Base-by-base conservation (phyloP, 1,140 invertebrate species). In the Pinna nobilis region DNA sequence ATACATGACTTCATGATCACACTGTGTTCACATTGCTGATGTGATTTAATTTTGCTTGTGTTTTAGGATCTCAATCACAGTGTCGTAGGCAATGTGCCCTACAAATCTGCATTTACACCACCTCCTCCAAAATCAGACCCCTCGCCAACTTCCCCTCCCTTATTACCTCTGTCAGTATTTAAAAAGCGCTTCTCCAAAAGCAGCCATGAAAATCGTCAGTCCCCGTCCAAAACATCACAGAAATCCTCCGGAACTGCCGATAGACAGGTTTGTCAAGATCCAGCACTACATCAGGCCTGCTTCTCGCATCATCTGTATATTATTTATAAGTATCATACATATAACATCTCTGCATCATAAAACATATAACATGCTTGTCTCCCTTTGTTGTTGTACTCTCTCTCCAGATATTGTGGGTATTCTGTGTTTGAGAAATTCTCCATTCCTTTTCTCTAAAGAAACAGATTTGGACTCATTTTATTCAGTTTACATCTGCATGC, bases 101-200 rank as follows among this genome's bases (percentile, higher is more conserved):
- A 78, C 67, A 78, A 74, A 59, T 84, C 83, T 25, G 83, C 83
- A 55, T 84, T 83, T 65, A 82, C 83, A 50, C 78, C 83, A 30
- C 81, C 80, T 33, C 77, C 80, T 28, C 77, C 76, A 20, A 78
- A 78, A 53, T 39, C 49, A 60, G 51, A 60, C 66, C 61, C 65
- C 35, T 76, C 79, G 23, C 72, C 72, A 7, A 44, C 67, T 33
- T 66, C 76, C 44, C 74, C 77, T 30, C 67, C 77, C 37, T 70
- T 70, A 59, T 63, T 76, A 33, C 70, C 70, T 20, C 59, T 74
- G 18, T 77, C 78, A 44, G 69, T 80, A 59, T 77, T 72, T 57
- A 77, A 77, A 70, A 74, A 77, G 33, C 69, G 72, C 28, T 63
- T 65, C 39, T 77, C 71, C 3, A 63, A 72, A 57, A 72, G 75